phyloP scores from a whole-genome alignment of 2,797 vertebrate species.

The Semaprochilodus insignis region DNA sequence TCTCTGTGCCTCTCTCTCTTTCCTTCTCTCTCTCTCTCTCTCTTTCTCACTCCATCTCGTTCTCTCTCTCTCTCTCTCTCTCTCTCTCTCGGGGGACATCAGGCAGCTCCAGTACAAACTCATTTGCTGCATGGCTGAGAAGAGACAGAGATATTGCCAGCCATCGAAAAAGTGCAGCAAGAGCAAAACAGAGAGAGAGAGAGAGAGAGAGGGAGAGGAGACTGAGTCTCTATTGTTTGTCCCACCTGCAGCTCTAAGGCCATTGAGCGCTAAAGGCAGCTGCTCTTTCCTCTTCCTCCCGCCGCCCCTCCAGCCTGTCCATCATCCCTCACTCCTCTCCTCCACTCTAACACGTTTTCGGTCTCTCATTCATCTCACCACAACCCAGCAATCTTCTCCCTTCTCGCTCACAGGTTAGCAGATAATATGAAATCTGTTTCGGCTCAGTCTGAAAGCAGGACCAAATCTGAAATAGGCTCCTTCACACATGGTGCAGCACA shows the following conservation, averaged over 20 bases:
- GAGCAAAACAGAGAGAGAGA: slow-evolving; percentile 34
- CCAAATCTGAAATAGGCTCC: neutral
- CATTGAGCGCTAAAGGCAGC: slow-evolving; percentile 53
- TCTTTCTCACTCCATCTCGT: neutral
- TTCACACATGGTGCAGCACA: neutral
- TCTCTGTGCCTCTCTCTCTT: neutral
- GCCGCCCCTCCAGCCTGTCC: slow-evolving; percentile 31
- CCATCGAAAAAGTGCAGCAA: slow-evolving; percentile 14
- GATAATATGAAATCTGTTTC: neutral
- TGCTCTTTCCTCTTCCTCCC: slow-evolving; percentile 35
- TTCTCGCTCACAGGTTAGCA: slow-evolving; percentile 15
- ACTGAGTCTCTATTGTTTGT: slow-evolving; percentile 62
- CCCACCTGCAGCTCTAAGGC: slow-evolving; percentile 57
- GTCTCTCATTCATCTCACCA: slow-evolving; percentile 32
- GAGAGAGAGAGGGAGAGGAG: slow-evolving; percentile 42
- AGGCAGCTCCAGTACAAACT: slow-evolving; percentile 54
- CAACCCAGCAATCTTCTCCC: slow-evolving; percentile 18
- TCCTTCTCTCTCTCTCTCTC: neutral
- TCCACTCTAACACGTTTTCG: slow-evolving; percentile 12
- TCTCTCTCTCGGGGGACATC: slow-evolving; percentile 39
- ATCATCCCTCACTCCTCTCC: slow-evolving; percentile 37
- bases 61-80: slow-evolving; percentile 3
- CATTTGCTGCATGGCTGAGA: slow-evolving; percentile 53
- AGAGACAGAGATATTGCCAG: slow-evolving; percentile 47
- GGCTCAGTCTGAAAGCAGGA: neutral